Conservation (phyloP, 2,888 invertebrate species). For the Zelleria hepariella region DNA sequence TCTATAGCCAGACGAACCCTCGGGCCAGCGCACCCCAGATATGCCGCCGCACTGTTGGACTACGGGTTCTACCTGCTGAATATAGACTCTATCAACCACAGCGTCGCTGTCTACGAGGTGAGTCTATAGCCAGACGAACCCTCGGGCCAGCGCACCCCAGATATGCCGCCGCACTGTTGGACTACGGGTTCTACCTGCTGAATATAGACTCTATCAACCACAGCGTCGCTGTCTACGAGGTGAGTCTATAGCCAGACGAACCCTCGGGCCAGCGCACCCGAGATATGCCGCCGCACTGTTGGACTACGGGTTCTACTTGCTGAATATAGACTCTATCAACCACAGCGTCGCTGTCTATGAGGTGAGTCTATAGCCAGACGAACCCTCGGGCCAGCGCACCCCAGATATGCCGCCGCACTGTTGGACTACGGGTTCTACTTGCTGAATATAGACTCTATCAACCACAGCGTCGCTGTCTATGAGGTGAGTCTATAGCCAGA, state of each 20-base stretch:
- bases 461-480: slow-evolving; percentile 86
- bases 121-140: slow-evolving; percentile 71
- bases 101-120: slow-evolving; percentile 86
- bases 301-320: slow-evolving; percentile 91
- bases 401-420: slow-evolving; percentile 86
- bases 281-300: slow-evolving; percentile 87
- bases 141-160: slow-evolving; percentile 82
- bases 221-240: slow-evolving; percentile 87
- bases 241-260: slow-evolving; percentile 73
- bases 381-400: slow-evolving; percentile 78
- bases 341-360: slow-evolving; percentile 88
- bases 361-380: slow-evolving; percentile 76
- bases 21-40: slow-evolving; percentile 81
- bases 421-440: slow-evolving; percentile 93
- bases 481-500: slow-evolving; percentile 77
- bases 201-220: slow-evolving; percentile 89
- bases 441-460: slow-evolving; percentile 88
- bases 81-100: slow-evolving; percentile 86
- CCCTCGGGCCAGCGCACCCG: slow-evolving; percentile 79
- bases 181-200: slow-evolving; percentile 92
- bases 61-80: slow-evolving; percentile 93
- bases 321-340: slow-evolving; percentile 88
- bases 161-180: slow-evolving; percentile 86
- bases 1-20: slow-evolving; percentile 75
- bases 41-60: slow-evolving; percentile 88